Percentiles rank a stretch among this genome's conserved stretches.
phyloP scores from a whole-genome alignment of 1,140 invertebrate species.

The Drosophila cardini region DNA sequence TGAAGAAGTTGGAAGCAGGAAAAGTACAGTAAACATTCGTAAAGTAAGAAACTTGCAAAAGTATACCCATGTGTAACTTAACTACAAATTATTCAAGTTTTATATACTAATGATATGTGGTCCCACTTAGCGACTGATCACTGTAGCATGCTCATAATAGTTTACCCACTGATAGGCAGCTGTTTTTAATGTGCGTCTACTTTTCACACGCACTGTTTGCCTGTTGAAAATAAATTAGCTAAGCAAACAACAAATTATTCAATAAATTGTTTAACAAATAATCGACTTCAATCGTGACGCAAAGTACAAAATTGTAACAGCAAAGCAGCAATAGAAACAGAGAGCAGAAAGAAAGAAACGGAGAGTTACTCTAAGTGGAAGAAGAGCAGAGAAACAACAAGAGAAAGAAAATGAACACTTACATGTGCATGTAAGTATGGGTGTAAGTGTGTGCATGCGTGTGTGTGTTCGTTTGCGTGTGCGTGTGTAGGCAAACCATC shows the following conservation, averaged over 20 bases:
- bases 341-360: slow-evolving; percentile 9
- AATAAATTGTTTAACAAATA: slow-evolving; percentile 60
- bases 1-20: neutral
- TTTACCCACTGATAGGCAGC: neutral
- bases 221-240: slow-evolving; percentile 60
- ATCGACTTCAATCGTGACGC: slow-evolving; percentile 2
- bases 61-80: no score
- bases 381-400: no score
- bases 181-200: slow-evolving; percentile 8
- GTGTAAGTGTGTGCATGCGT: no score
- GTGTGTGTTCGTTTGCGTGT: no score
- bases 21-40: neutral
- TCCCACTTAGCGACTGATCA: neutral
- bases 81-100: no score
- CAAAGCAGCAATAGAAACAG: slow-evolving; percentile 3
- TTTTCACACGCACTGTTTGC: slow-evolving; percentile 43
- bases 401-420: no score
- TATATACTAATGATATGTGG: no score
- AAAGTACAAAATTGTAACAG: slow-evolving; percentile 22
- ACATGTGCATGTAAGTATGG: no score
- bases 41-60: neutral
- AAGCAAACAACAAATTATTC: slow-evolving; percentile 54
- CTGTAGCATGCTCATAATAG: neutral
- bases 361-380: no score
- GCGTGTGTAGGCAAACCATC: neutral